Conservation (phyloP, 1,140 invertebrate species). For the Caerostris darwini region DNA sequence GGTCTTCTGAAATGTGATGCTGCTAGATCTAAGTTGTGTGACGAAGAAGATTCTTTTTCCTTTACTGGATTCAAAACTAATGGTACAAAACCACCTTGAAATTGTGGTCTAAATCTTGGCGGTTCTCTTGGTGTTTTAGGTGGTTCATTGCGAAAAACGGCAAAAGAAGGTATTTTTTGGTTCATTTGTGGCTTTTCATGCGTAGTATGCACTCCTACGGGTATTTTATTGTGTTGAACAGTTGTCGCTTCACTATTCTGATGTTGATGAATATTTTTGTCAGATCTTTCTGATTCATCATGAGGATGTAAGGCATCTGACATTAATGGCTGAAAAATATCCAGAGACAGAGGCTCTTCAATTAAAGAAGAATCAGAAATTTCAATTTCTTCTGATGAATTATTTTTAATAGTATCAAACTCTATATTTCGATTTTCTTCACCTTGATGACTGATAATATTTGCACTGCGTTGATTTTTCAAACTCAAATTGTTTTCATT, state of each 20-base stretch:
- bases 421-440: not conserved
- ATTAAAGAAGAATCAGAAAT: not conserved
- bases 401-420: not conserved
- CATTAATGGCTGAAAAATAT: not conserved
- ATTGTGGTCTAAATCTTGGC: conserved; percentile 51
- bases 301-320: conserved; percentile 46
- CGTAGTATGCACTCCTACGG: not conserved
- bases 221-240: conserved; percentile 8
- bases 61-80: conserved; percentile 67
- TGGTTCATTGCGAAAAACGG: not conserved
- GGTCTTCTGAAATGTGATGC: conserved; percentile 47
- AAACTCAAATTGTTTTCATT: not conserved
- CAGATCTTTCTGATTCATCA: conserved; percentile 75
- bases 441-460: not conserved
- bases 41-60: conserved; percentile 44
- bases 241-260: not conserved
- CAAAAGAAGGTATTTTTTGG: not conserved
- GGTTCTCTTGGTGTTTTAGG: not conserved
- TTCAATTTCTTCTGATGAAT: conserved; percentile 47
- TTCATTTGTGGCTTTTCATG: not conserved
- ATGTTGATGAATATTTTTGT: conserved; percentile 45
- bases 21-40: not conserved
- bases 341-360: not conserved
- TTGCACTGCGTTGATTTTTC: conserved; percentile 7
- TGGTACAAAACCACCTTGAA: conserved; percentile 69